These are phyloP conservation scores for Rhineura floridana DNA, from an alignment of 2,113 vertebrate species.

Conservation along the genomic window DNA sequence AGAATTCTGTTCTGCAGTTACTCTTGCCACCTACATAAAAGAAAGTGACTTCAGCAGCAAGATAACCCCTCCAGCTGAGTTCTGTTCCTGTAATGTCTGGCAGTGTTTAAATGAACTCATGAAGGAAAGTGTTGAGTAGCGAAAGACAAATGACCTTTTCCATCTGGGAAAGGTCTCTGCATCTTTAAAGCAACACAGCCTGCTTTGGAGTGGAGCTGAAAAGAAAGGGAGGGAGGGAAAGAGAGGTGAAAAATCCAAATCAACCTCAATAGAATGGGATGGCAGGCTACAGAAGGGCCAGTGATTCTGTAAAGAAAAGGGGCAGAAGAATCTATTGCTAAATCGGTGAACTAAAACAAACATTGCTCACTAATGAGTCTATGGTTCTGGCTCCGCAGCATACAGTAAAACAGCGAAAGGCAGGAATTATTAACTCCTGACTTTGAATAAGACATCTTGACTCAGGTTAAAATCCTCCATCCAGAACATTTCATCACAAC, in stretches of 20 bases:
- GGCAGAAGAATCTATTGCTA: slow-evolving; percentile 52
- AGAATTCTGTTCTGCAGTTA: slow-evolving; percentile 68
- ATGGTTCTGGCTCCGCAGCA: neutral
- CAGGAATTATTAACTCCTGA: slow-evolving; percentile 14
- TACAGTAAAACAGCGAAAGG: neutral
- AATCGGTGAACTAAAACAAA: neutral
- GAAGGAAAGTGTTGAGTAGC: slow-evolving; percentile 73
- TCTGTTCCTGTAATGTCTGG: slow-evolving; percentile 71
- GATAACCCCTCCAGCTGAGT: slow-evolving; percentile 69
- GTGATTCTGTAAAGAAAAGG: slow-evolving; percentile 52
- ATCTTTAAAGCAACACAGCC: slow-evolving; percentile 64
- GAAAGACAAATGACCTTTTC: slow-evolving; percentile 76
- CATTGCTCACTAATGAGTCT: slow-evolving; percentile 8
- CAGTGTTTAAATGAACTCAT: slow-evolving; percentile 73
- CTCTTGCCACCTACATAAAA: slow-evolving; percentile 72
- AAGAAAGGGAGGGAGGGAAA: slow-evolving; percentile 46
- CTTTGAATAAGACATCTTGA: slow-evolving; percentile 13
- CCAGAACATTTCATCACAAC: too few relatives aligned
- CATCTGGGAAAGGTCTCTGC: slow-evolving; percentile 72
- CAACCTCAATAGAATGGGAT: slow-evolving; percentile 41
- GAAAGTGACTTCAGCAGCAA: slow-evolving; percentile 53
- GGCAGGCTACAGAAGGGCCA: slow-evolving; percentile 31
- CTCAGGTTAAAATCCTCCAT: neutral
- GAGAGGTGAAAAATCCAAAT: slow-evolving; percentile 40
- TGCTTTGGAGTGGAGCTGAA: slow-evolving; percentile 20